phyloP scores from a whole-genome alignment of 1,140 invertebrate genomes.

The Chlorops oryzae region DNA sequence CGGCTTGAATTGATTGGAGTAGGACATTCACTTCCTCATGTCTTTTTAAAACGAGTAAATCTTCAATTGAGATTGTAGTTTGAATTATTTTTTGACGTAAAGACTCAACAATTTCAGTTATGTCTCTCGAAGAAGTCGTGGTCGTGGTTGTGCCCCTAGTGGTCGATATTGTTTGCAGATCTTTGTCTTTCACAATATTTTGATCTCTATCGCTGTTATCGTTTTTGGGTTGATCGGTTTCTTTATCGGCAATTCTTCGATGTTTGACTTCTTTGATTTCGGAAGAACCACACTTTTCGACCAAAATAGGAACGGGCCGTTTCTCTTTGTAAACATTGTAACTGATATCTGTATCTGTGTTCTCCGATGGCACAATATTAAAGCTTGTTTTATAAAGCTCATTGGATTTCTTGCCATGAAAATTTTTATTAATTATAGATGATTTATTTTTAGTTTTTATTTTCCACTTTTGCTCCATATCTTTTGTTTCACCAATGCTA shows the following conservation, averaged over 20 bases:
- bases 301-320: conserved; percentile 44
- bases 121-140: conserved; percentile 27
- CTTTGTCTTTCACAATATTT: conserved; percentile 21
- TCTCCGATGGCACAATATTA: conserved; percentile 24
- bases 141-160: conserved; percentile 16
- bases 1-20: conserved; percentile 64
- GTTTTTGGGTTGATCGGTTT: conserved; percentile 34
- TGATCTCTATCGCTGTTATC: conserved; percentile 38
- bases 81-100: conserved; percentile 42
- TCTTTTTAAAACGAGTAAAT: conserved; percentile 32
- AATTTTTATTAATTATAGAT: conserved; percentile 22
- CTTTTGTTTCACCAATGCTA: conserved; percentile 40
- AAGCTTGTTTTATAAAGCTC: conserved; percentile 28
- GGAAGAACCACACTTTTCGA: conserved; percentile 48
- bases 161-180: conserved; percentile 21
- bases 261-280: conserved; percentile 45
- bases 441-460: conserved; percentile 43
- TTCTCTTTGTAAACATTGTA: conserved; percentile 33
- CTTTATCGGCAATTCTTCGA: conserved; percentile 37
- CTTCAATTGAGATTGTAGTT: conserved; percentile 36
- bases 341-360: conserved; percentile 36
- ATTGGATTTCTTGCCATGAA: conserved; percentile 14
- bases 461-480: conserved; percentile 34
- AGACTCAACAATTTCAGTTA: conserved; percentile 35
- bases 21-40: conserved; percentile 65